Evolutionary conservation across 2,113 vertebrate species (phyloP).

Genomic region (Colinus virginianus): DNA sequence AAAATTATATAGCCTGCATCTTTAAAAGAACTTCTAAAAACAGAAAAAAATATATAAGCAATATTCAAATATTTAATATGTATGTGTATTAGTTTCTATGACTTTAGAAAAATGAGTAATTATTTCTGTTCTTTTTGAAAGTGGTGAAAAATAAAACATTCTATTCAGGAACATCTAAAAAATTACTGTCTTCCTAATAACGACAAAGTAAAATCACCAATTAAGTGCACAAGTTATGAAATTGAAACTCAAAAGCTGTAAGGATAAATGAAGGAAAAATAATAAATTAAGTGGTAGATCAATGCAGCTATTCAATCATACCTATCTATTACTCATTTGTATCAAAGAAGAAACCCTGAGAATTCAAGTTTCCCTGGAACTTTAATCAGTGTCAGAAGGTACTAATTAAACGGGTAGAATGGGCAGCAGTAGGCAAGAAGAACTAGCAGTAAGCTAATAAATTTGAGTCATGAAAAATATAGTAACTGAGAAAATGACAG

Average conservation of each 20-base stretch:
- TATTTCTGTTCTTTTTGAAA: background rate
- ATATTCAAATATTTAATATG: background rate
- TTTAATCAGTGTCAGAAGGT: background rate
- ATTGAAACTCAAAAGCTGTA: background rate
- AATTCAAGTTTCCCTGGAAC: background rate
- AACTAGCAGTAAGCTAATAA: background rate
- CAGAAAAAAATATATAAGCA: background rate
- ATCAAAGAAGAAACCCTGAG: background rate
- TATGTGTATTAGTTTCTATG: background rate
- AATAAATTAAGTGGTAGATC: background rate
- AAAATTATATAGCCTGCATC: background rate
- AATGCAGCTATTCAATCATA: background rate
- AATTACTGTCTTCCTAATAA: background rate
- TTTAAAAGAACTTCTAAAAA: accelerated
- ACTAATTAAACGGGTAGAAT: background rate
- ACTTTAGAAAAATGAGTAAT: background rate
- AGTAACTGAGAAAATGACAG: slow-evolving; percentile 14
- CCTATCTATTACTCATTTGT: background rate
- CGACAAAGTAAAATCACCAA: background rate
- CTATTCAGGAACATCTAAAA: background rate
- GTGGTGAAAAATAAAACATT: background rate
- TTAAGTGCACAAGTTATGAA: background rate
- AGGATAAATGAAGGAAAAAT: background rate
- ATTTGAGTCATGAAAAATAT: background rate
- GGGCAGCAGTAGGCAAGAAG: background rate